Evolutionary conservation across 1,140 invertebrate species (phyloP).

Genomic region (Chlorops oryzae): DNA sequence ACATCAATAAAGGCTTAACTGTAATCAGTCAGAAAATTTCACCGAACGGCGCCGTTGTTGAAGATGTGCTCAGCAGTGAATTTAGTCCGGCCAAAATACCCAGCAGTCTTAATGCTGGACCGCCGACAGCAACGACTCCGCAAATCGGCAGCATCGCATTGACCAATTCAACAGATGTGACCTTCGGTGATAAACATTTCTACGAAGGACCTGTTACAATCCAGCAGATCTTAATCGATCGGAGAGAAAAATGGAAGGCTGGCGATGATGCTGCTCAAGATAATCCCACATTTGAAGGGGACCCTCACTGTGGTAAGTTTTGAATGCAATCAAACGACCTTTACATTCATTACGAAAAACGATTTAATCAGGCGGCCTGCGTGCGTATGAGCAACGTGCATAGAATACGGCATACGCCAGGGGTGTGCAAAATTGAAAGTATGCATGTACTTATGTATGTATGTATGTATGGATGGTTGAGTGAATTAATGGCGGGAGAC

Average conservation of each 20-base stretch:
- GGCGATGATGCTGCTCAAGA: constrained; percentile 25
- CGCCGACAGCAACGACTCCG: constrained; percentile 17
- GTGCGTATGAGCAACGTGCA: too few relatives aligned
- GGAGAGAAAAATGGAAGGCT: constrained; percentile 40
- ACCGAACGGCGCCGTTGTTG: constrained; percentile 10
- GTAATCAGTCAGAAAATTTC: constrained; percentile 23
- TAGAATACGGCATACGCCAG: too few relatives aligned
- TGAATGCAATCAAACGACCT: too few relatives aligned
- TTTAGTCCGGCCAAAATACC: too few relatives aligned
- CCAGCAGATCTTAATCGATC: constrained; percentile 54
- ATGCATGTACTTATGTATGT: too few relatives aligned
- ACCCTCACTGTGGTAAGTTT: too few relatives aligned
- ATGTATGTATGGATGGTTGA: too few relatives aligned
- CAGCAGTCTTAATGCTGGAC: too few relatives aligned
- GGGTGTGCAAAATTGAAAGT: too few relatives aligned
- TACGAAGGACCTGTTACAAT: constrained; percentile 62
- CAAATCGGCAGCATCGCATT: constrained; percentile 53
- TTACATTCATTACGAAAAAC: too few relatives aligned
- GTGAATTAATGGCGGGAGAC: too few relatives aligned
- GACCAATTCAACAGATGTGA: constrained; percentile 56
- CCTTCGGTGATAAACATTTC: constrained; percentile 59
- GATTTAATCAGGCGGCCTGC: too few relatives aligned
- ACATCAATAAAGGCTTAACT: constrained; percentile 32
- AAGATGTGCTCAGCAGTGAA: neutral
- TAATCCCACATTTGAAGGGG: constrained; percentile 28